Conservation (phyloP, 2,888 invertebrate genomes). For the Drosophila prolongata region DNA sequence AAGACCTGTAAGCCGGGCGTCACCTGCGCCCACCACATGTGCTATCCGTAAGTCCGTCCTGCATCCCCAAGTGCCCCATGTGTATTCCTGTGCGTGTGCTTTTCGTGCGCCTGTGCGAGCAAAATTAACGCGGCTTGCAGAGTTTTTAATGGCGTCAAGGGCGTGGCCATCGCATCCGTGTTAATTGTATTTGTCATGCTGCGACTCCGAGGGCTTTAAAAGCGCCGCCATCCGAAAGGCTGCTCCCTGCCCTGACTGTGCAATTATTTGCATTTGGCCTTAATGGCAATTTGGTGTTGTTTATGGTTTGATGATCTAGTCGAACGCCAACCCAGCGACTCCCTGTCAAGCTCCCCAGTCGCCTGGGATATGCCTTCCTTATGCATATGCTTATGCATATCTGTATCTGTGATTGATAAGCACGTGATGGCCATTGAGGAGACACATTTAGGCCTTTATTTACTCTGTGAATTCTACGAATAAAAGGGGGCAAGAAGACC, state of each 20-base stretch:
- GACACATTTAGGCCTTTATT: conserved; percentile 47
- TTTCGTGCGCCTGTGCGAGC: conserved; percentile 12
- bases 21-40: conserved; percentile 89
- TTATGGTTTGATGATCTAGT: conserved; percentile 75
- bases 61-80: conserved; percentile 11
- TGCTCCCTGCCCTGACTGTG: conserved; percentile 56
- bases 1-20: conserved; percentile 88
- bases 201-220: conserved; percentile 61
- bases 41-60: conserved; percentile 86
- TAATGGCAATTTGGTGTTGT: conserved; percentile 79
- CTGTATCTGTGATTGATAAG: conserved; percentile 72
- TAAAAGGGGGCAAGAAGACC: conserved; percentile 17
- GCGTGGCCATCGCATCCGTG: conserved; percentile 74
- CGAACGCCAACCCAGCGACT: too few species aligned
- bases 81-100: conserved; percentile 4
- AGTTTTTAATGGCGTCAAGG: conserved; percentile 71
- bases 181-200: conserved; percentile 80
- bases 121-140: conserved; percentile 47
- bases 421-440: conserved; percentile 65
- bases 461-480: conserved; percentile 37
- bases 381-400: conserved; percentile 14
- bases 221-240: conserved; percentile 57
- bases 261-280: conserved; percentile 77
- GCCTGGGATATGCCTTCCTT: neutral
- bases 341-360: conserved; percentile 39